Base-by-base conservation (phyloP, 2,888 invertebrate genomes). In the Apoderus coryli region DNA sequence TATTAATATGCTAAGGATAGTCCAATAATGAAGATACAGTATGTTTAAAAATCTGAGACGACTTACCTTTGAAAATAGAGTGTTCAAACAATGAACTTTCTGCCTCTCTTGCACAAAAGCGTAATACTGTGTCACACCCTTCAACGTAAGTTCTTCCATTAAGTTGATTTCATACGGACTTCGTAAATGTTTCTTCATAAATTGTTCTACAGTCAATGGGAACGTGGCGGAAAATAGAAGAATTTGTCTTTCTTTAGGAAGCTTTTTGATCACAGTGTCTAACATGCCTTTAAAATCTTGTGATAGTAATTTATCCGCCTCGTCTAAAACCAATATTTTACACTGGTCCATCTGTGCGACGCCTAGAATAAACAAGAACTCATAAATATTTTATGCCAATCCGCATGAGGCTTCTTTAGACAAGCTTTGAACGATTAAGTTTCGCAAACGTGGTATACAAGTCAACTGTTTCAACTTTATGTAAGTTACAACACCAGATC, bases 31-130 rank as follows among this genome's bases (percentile, higher is more conserved):
- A 16, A 16, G 6, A 16, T 9, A 16, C 19, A 7, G 6, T 16
- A 34, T 10, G 14, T n/a, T 25, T 26, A 34, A 25, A 27, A 29
- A 23, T n/a, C 4, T 29, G 14, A 22, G 13, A 14, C 32, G 13
- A 34, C 43, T 52, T 57, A 84, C 85, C 76, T 98, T 98, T 46
- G 96, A 93, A 70, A 98, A 98, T 50, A 98, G 70, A 52, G 98
- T 98, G 67, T 98, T 98, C 61, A 98, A 72, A 67, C 98, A 98
- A 64, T 98, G 96, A 48, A 98, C 96, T 69, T 98, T 99, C 63
- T 98, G 98, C 57, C 92, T 80, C 65, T 98, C 98, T 65, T 98
- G 96, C 41, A 98, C 98, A 69, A 95, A 99, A 53, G 98, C 98
- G 64, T 98, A 98, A 72, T 96, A 98, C 65, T 98, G 98, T 50